Conservation (phyloP, 2,797 vertebrate genomes). For the Coranthus polyacanthus region DNA sequence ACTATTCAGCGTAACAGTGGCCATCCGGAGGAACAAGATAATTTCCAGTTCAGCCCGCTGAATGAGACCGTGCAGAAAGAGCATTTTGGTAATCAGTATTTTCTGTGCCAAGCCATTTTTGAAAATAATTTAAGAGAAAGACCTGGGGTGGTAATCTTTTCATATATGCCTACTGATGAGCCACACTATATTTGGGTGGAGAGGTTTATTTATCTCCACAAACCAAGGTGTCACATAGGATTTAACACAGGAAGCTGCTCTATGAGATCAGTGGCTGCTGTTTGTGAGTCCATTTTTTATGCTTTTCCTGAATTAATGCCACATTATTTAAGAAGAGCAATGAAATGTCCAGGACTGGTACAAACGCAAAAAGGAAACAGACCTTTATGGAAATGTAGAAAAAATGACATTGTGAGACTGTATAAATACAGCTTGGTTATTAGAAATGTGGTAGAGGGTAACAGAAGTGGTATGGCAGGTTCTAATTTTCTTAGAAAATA, state of each 20-base stretch:
- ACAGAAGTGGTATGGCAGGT: too few species aligned
- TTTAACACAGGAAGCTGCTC: slow-evolving; percentile 8
- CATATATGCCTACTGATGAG: slow-evolving; percentile 53
- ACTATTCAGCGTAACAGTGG: slow-evolving; percentile 26
- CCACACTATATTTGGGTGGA: slow-evolving; percentile 7
- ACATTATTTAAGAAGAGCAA: neutral
- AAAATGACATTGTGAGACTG: too few species aligned
- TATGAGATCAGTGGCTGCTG: neutral
- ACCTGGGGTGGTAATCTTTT: slow-evolving; percentile 47
- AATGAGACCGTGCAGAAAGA: slow-evolving; percentile 27
- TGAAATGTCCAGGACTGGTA: neutral
- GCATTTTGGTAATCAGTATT: slow-evolving; percentile 32
- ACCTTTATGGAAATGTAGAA: too few species aligned
- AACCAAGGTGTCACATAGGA: slow-evolving; percentile 27
- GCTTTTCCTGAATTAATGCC: neutral
- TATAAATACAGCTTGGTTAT: too few species aligned
- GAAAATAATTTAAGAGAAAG: slow-evolving; percentile 53
- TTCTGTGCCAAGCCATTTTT: slow-evolving; percentile 41
- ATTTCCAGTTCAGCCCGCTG: slow-evolving; percentile 33
- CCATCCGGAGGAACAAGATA: slow-evolving; percentile 33
- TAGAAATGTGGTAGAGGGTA: too few species aligned
- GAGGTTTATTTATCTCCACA: slow-evolving; percentile 28
- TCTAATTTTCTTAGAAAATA: too few species aligned
- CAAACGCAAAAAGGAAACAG: too few species aligned
- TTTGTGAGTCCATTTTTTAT: neutral